These are phyloP conservation scores for Euphydryas editha DNA, from an alignment of 2,888 invertebrate species.

Conservation along the genomic window DNA sequence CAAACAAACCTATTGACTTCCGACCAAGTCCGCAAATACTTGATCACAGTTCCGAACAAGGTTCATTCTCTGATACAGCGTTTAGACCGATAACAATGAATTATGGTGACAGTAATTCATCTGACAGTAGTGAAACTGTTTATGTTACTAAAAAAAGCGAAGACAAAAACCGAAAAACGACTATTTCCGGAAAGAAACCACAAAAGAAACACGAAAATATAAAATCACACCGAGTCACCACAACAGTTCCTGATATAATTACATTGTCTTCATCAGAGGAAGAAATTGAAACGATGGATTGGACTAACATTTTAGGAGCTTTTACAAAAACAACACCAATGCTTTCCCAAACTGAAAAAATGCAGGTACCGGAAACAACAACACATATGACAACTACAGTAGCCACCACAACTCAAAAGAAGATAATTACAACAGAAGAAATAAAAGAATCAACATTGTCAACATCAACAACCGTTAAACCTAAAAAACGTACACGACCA, in stretches of 20 bases:
- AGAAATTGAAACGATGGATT: constrained; percentile 57
- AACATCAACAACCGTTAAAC: constrained; percentile 54
- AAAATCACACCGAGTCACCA: constrained; percentile 55
- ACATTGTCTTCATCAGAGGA: constrained; percentile 56
- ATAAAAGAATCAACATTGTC: constrained; percentile 45
- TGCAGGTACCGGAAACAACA: constrained; percentile 48
- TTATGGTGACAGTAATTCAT: constrained; percentile 51
- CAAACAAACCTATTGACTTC: constrained; percentile 62
- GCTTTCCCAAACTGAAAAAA: constrained; percentile 55
- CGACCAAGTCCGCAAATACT: constrained; percentile 75
- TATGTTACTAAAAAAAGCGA: constrained; percentile 50
- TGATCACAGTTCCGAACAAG: constrained; percentile 63
- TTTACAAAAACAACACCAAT: constrained; percentile 76
- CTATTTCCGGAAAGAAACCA: constrained; percentile 53
- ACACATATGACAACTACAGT: constrained; percentile 42
- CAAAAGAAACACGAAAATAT: constrained; percentile 62
- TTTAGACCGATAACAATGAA: constrained; percentile 71
- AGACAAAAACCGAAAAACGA: constrained; percentile 56
- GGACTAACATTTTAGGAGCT: constrained; percentile 69
- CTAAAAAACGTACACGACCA: constrained; percentile 70
- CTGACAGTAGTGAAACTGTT: constrained; percentile 45
- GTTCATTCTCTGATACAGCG: constrained; percentile 60
- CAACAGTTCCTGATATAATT: constrained; percentile 64
- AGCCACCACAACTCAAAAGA: constrained; percentile 36
- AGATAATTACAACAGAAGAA: constrained; percentile 47